Percentiles rank a stretch among this genome's conserved stretches.
Evolutionary conservation across 2,888 invertebrate species (phyloP).

Genomic region (Xylophagus ater): DNA sequence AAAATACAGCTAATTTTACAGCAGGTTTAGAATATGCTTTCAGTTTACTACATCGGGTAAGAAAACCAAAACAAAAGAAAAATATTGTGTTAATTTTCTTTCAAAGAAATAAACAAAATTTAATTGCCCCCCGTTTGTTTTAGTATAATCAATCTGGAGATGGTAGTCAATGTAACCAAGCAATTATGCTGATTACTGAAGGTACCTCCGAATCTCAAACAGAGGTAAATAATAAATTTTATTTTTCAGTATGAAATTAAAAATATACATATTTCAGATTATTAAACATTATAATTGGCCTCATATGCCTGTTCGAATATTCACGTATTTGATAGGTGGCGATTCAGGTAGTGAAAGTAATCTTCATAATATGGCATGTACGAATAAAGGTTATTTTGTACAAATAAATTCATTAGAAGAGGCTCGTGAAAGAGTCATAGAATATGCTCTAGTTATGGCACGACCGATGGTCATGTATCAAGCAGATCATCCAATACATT

Average conservation of each 20-base stretch:
- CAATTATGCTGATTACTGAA: conserved; percentile 93
- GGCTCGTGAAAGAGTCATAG: conserved; percentile 83
- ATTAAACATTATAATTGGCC: conserved; percentile 83
- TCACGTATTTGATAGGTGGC: conserved; percentile 90
- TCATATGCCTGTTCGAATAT: conserved; percentile 87
- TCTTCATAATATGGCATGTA: conserved; percentile 91
- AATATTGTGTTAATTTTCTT: conserved; percentile 8
- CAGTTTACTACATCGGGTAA: conserved; percentile 77
- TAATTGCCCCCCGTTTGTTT: too few species aligned
- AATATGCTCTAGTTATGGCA: conserved; percentile 90
- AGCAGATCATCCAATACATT: conserved; percentile 82
- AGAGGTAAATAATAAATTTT: conserved; percentile 37
- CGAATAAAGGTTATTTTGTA: conserved; percentile 78
- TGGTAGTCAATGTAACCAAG: conserved; percentile 94
- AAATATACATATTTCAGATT: conserved; percentile 44
- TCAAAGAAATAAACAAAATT: too few species aligned
- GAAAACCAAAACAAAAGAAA: conserved; percentile 5
- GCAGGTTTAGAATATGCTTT: conserved; percentile 87
- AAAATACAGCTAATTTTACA: conserved; percentile 82
- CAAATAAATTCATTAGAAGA: conserved; percentile 82
- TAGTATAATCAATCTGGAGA: conserved; percentile 73
- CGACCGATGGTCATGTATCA: conserved; percentile 92
- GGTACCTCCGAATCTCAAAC: conserved; percentile 66
- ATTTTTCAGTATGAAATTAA: background rate
- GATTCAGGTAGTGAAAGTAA: conserved; percentile 79